phyloP scores from a whole-genome alignment of 2,888 invertebrate genomes.

The Entomobrya proxima region DNA sequence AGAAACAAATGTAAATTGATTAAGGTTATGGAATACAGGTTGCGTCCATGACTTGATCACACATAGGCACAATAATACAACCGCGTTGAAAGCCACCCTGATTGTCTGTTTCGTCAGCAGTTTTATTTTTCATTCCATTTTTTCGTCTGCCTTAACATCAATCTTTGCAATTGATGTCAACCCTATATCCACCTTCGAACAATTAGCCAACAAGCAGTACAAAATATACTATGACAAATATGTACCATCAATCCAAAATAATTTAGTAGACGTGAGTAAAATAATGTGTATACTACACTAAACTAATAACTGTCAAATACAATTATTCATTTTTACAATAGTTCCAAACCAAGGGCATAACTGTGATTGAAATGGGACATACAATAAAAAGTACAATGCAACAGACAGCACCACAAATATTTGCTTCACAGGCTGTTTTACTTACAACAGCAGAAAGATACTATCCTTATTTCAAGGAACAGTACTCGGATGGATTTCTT shows the following conservation, averaged over 20 bases:
- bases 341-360: not conserved
- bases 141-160: constrained; percentile 12
- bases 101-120: not conserved
- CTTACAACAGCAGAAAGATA: constrained; percentile 5
- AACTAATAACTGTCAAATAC: no score
- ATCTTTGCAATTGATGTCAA: not conserved
- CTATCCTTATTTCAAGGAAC: not conserved
- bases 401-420: constrained; percentile 12
- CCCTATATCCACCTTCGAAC: not conserved
- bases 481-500: not conserved
- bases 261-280: not conserved
- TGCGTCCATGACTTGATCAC: not conserved
- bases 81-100: no score
- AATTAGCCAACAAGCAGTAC: not conserved
- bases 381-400: not conserved
- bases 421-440: not conserved
- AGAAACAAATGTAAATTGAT: no score
- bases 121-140: not conserved
- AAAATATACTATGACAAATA: constrained; percentile 5
- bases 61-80: no score
- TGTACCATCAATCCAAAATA: not conserved
- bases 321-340: no score
- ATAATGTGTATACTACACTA: no score
- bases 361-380: not conserved
- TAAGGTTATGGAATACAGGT: not conserved